Conservation (phyloP, 1,140 invertebrate species). For the Trichonephila clavata region DNA sequence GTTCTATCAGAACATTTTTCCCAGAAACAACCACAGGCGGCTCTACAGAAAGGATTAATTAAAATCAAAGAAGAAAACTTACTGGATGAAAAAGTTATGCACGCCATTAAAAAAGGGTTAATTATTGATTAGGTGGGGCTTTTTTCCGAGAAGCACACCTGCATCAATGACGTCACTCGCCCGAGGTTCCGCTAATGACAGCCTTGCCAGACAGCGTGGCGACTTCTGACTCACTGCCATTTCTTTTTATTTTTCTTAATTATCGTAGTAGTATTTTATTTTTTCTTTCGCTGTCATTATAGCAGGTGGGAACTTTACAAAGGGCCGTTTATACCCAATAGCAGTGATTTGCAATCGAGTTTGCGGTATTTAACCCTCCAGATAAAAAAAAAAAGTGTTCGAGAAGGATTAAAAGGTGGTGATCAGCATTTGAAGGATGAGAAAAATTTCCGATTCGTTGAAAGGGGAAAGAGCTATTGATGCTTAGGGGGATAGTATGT, state of each 20-base stretch:
- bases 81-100: slow-evolving; percentile 7
- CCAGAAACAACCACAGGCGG: slow-evolving; percentile 7
- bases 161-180: slow-evolving; percentile 14
- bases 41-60: slow-evolving; percentile 5
- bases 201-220: not conserved
- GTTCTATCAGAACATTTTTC: not conserved
- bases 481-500: not conserved
- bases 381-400: not conserved
- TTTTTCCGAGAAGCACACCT: slow-evolving; percentile 43
- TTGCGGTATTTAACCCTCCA: not conserved
- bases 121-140: not conserved
- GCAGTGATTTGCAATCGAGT: slow-evolving; percentile 17
- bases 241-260: not conserved
- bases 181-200: slow-evolving; percentile 24
- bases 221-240: not conserved
- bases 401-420: not conserved
- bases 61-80: not conserved
- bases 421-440: not conserved
- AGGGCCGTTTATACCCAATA: not conserved
- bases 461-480: not conserved
- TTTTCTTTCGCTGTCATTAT: not conserved
- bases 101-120: slow-evolving; percentile 1
- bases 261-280: not conserved
- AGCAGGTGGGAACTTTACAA: slow-evolving; percentile 24
- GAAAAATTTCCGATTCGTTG: not conserved